Conservation (phyloP, 2,113 vertebrate genomes). For the Hypanus sabinus region DNA sequence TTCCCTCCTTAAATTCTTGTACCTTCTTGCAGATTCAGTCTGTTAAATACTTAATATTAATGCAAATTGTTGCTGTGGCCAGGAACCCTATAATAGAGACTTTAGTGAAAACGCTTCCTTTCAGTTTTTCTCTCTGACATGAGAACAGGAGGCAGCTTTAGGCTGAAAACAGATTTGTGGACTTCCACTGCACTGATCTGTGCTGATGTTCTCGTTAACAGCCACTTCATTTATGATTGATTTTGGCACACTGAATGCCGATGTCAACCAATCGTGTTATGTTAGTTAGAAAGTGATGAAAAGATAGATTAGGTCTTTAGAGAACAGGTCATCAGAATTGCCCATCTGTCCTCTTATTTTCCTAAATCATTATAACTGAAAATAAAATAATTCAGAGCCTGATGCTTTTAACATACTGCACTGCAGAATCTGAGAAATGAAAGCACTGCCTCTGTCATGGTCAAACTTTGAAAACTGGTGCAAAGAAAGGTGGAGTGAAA, state of each 20-base stretch:
- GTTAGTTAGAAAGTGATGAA: background rate
- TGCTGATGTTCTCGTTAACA: background rate
- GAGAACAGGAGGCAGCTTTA: background rate
- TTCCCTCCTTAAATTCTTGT: too few relatives aligned
- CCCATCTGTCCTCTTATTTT: background rate
- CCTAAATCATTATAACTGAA: background rate
- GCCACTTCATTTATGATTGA: background rate
- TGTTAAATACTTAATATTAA: background rate
- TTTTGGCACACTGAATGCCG: background rate
- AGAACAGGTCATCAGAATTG: background rate
- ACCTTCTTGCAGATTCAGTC: too few relatives aligned
- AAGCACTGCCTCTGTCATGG: background rate
- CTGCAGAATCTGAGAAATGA: background rate
- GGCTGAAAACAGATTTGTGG: background rate
- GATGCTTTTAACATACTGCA: background rate
- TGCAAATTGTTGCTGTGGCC: background rate
- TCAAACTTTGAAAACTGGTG: too few relatives aligned
- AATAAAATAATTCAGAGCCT: background rate
- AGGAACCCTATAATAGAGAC: background rate
- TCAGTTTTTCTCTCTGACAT: background rate
- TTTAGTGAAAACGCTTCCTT: background rate
- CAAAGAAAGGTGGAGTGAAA: background rate
- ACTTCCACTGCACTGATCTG: background rate
- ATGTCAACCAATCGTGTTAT: background rate
- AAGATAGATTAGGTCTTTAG: background rate